Evolutionary conservation across 2,113 vertebrate species (phyloP).

Genomic region (Pelecanus crispus): DNA sequence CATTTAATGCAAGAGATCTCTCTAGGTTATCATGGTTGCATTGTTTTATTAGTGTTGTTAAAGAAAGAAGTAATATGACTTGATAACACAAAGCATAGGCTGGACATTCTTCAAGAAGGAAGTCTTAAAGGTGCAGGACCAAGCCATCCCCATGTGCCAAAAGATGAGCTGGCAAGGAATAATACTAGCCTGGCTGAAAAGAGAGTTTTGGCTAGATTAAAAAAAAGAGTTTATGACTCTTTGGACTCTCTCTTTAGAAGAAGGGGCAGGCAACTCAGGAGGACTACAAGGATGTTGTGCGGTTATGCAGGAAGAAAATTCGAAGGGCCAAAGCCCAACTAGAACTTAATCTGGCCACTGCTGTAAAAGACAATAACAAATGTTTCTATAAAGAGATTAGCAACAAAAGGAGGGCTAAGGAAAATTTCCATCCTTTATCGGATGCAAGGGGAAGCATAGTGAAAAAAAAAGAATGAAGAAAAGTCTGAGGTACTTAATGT

Average conservation of each 20-base stretch:
- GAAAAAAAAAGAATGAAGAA: too few relatives aligned
- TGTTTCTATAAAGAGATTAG: too few relatives aligned
- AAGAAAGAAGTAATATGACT: background rate
- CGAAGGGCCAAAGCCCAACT: background rate
- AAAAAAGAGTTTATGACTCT: background rate
- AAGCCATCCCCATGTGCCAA: background rate
- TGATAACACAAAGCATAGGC: background rate
- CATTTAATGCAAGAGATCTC: background rate
- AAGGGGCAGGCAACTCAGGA: background rate
- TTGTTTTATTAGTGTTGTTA: conserved; percentile 15
- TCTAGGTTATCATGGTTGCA: background rate
- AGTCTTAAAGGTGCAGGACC: background rate
- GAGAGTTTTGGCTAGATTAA: background rate
- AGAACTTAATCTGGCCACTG: background rate
- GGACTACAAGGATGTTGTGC: background rate
- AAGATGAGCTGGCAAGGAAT: background rate
- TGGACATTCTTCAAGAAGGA: background rate
- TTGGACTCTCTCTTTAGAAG: too few relatives aligned
- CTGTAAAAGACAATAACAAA: too few relatives aligned
- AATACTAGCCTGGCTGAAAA: background rate
- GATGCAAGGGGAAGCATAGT: too few relatives aligned
- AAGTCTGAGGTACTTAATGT: too few relatives aligned
- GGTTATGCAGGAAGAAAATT: background rate
- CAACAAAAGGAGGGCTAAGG: too few relatives aligned
- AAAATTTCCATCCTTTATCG: too few relatives aligned